Conservation (phyloP, 2,888 invertebrate genomes). For the Apotomis turbidana region DNA sequence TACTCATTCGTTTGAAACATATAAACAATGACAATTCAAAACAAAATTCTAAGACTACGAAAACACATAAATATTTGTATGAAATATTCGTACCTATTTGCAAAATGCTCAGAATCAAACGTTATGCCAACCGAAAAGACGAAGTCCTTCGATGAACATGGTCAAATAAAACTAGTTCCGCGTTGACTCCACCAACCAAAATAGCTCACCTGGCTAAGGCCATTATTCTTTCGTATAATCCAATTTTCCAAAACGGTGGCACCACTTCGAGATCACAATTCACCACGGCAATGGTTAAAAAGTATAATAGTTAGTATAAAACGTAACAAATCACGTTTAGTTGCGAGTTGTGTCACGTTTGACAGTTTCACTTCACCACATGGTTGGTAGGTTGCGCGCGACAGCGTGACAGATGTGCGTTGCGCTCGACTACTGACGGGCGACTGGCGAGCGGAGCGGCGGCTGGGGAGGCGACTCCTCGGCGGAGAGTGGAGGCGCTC, state of each 20-base stretch:
- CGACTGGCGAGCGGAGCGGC: constrained; percentile 64
- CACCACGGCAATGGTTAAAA: constrained; percentile 62
- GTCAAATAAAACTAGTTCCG: constrained; percentile 81
- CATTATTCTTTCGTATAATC: constrained; percentile 83
- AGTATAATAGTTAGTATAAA: constrained; percentile 60
- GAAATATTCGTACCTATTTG: constrained; percentile 39
- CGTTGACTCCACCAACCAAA: constrained; percentile 81
- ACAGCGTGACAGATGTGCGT: constrained; percentile 66
- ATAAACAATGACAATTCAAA: constrained; percentile 11
- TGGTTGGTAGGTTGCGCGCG: constrained; percentile 71
- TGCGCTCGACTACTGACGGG: constrained; percentile 71
- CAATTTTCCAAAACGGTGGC: constrained; percentile 78
- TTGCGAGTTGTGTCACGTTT: constrained; percentile 78
- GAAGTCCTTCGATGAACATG: constrained; percentile 76
- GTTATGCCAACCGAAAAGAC: constrained; percentile 45
- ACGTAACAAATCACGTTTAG: constrained; percentile 65
- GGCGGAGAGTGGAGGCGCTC: constrained; percentile 48
- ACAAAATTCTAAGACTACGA: constrained; percentile 11
- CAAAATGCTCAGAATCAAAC: constrained; percentile 32
- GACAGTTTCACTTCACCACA: constrained; percentile 84
- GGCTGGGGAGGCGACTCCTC: constrained; percentile 48
- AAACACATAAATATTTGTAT: constrained; percentile 17
- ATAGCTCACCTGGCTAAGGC: constrained; percentile 84
- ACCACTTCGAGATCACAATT: constrained; percentile 76
- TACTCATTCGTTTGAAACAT: constrained; percentile 13